phyloP scores from a whole-genome alignment of 2,888 invertebrate species.

The Microplitis manilae region DNA sequence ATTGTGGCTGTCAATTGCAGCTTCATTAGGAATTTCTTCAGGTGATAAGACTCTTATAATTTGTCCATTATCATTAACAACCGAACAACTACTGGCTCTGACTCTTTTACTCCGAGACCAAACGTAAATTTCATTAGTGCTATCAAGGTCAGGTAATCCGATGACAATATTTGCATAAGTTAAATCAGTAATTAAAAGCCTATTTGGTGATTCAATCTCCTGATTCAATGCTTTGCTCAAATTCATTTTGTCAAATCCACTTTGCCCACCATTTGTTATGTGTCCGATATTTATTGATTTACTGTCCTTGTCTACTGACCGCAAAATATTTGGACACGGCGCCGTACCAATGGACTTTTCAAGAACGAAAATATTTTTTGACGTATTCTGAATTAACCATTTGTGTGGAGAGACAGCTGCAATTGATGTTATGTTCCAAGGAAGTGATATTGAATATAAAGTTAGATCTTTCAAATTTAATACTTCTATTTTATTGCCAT shows the following conservation, averaged over 20 bases:
- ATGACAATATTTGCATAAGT: constrained; percentile 71
- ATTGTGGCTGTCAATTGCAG: constrained; percentile 50
- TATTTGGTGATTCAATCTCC: constrained; percentile 71
- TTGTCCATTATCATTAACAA: constrained; percentile 61
- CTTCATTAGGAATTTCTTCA: constrained; percentile 56
- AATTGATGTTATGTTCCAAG: constrained; percentile 65
- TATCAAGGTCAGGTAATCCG: constrained; percentile 73
- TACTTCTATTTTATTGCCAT: constrained; percentile 64
- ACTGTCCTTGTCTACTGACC: constrained; percentile 55
- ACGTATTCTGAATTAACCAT: constrained; percentile 68
- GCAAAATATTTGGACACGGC: constrained; percentile 65
- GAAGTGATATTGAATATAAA: constrained; percentile 63
- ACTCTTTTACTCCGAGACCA: constrained; percentile 63
- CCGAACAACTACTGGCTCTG: constrained; percentile 52
- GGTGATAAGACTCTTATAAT: constrained; percentile 60
- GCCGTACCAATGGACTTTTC: constrained; percentile 54
- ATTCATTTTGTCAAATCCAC: constrained; percentile 49
- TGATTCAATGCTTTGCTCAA: constrained; percentile 69
- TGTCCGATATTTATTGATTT: constrained; percentile 49
- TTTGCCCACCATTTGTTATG: constrained; percentile 49
- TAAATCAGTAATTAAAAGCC: constrained; percentile 69
- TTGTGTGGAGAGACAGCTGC: constrained; percentile 60
- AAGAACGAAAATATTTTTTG: constrained; percentile 57
- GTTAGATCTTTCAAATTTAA: constrained; percentile 62
- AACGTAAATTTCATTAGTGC: constrained; percentile 64